Evolutionary conservation across 2,113 vertebrate genomes (phyloP).

Genomic region (Scomber scombrus): DNA sequence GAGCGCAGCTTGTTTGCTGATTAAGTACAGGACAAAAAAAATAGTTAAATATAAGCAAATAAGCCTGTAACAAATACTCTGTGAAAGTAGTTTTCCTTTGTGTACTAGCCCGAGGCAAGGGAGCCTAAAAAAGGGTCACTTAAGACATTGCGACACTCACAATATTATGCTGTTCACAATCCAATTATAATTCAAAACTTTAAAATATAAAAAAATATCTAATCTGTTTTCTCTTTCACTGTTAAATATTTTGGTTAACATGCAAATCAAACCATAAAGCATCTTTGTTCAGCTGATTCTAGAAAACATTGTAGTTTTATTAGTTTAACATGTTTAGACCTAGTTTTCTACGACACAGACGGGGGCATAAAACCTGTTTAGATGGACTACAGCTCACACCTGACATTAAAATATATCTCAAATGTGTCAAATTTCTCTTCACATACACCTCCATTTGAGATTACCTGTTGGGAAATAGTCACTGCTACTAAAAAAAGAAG

Average conservation of each 20-base stretch:
- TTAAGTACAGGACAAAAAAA: too few species aligned
- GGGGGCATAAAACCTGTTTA: background rate
- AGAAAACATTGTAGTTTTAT: background rate
- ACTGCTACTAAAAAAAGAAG: background rate
- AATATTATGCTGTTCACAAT: background rate
- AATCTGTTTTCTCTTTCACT: background rate
- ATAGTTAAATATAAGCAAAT: too few species aligned
- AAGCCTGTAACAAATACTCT: too few species aligned
- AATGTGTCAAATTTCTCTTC: background rate
- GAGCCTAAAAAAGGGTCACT: background rate
- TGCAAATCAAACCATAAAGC: background rate
- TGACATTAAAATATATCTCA: background rate
- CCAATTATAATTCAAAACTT: background rate
- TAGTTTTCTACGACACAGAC: background rate
- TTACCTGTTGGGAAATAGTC: background rate
- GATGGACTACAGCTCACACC: background rate
- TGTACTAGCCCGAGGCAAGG: background rate
- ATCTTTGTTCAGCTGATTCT: background rate
- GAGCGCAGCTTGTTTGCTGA: too few species aligned
- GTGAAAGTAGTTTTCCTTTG: background rate
- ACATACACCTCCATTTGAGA: too few species aligned
- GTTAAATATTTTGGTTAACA: slow-evolving; percentile 14
- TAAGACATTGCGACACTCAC: background rate
- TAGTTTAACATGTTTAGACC: background rate
- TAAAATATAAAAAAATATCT: too few species aligned